These are phyloP conservation scores for Drosophila suzukii DNA, from an alignment of 1,140 invertebrate species.

Conservation along the genomic window DNA sequence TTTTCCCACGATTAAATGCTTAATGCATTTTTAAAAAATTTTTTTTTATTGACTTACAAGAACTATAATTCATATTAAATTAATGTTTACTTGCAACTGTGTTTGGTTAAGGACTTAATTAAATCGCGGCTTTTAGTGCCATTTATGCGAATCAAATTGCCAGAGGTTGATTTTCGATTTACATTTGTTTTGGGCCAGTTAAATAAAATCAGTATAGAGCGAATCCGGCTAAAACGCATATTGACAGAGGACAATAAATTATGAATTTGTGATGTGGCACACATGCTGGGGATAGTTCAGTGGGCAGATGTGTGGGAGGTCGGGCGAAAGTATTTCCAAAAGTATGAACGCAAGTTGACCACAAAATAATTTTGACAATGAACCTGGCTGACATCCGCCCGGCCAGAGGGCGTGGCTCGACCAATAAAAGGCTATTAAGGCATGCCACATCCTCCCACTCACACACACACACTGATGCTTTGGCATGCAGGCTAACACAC, in stretches of 20 bases:
- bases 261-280: conserved; percentile 21
- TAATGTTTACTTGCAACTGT: not conserved
- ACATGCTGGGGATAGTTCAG: conserved; percentile 20
- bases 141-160: conserved; percentile 5
- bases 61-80: not conserved
- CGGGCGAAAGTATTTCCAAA: conserved; percentile 56
- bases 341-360: conserved; percentile 80
- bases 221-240: conserved; percentile 8
- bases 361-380: conserved; percentile 81
- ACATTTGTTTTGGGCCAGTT: conserved; percentile 26
- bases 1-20: too few relatives aligned
- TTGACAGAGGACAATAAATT: conserved; percentile 32
- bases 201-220: conserved; percentile 12
- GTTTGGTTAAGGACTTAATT: not conserved
- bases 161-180: not conserved
- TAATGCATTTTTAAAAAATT: too few relatives aligned
- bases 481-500: conserved; percentile 27
- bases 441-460: conserved; percentile 40
- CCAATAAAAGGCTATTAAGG: conserved; percentile 72
- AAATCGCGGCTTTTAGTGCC: not conserved
- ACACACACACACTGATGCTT: conserved; percentile 5
- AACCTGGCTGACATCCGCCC: conserved; percentile 54
- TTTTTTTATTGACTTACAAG: too few relatives aligned
- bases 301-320: not conserved
- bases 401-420: conserved; percentile 20